These are phyloP conservation scores for Hylaeus volcanicus DNA, from an alignment of 1,140 invertebrate species.

Conservation along the genomic window DNA sequence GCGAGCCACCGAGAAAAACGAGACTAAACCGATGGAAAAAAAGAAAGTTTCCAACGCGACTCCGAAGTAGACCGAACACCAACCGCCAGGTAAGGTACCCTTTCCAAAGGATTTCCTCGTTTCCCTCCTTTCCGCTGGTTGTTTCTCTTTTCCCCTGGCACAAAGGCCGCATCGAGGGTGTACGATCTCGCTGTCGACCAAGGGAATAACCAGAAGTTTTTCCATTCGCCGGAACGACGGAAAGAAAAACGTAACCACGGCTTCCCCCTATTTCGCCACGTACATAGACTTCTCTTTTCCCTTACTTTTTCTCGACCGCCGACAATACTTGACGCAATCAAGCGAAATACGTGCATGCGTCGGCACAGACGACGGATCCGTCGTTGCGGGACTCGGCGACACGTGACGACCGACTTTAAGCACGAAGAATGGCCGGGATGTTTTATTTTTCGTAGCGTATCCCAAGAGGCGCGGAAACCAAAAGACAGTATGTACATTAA, in stretches of 20 bases:
- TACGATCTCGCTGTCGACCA: slow-evolving; percentile 60
- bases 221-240: slow-evolving; percentile 61
- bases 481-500: too few species aligned
- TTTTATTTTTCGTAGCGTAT: too few species aligned
- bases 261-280: slow-evolving; percentile 23
- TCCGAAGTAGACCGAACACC: not conserved
- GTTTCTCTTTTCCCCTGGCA: slow-evolving; percentile 49
- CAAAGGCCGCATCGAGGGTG: slow-evolving; percentile 58
- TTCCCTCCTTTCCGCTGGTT: slow-evolving; percentile 24
- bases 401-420: too few species aligned
- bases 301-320: too few species aligned
- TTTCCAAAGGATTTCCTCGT: slow-evolving; percentile 55
- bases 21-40: slow-evolving; percentile 19
- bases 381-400: not conserved
- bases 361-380: not conserved
- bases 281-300: not conserved
- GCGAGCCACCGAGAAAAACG: slow-evolving; percentile 2
- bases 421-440: too few species aligned
- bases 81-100: slow-evolving; percentile 29
- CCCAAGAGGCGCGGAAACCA: too few species aligned
- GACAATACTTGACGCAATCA: not conserved
- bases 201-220: slow-evolving; percentile 64
- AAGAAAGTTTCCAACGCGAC: slow-evolving; percentile 55
- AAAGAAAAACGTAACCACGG: slow-evolving; percentile 30
- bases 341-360: not conserved